Conservation (phyloP, 2,797 vertebrate species). For the Poeciliopsis presidionis region DNA sequence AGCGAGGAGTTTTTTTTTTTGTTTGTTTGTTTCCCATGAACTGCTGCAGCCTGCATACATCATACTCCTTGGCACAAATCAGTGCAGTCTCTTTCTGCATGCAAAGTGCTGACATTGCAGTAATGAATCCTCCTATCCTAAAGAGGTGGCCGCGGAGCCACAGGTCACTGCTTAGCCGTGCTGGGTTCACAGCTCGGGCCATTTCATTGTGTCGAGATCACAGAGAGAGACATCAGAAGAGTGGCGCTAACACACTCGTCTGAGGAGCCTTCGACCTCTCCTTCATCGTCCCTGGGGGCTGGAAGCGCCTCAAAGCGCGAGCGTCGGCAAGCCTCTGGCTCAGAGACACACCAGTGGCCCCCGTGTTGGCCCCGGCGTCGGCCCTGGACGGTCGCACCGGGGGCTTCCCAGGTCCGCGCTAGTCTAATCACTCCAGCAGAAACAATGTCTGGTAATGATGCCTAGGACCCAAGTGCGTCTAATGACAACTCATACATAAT, state of each 20-base stretch:
- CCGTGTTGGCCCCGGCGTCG: slow-evolving; percentile 78
- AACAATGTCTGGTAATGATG: slow-evolving; percentile 99
- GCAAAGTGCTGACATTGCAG: slow-evolving; percentile 79
- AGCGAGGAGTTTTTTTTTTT: slow-evolving; percentile 5
- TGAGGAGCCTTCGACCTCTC: slow-evolving; percentile 88
- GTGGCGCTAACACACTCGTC: slow-evolving; percentile 92
- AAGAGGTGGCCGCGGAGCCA: slow-evolving; percentile 63
- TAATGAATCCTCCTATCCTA: slow-evolving; percentile 77
- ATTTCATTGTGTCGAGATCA: slow-evolving; percentile 94
- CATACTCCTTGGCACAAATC: slow-evolving; percentile 59
- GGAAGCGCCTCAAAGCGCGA: slow-evolving; percentile 88
- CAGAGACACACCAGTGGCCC: slow-evolving; percentile 93
- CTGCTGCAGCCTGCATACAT: slow-evolving; percentile 46
- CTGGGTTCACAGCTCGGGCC: slow-evolving; percentile 78
- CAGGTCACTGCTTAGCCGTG: slow-evolving; percentile 82
- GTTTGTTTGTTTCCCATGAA: slow-evolving; percentile 24
- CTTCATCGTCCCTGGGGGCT: slow-evolving; percentile 87
- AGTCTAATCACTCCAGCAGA: slow-evolving; percentile 99
- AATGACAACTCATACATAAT: slow-evolving; percentile 99
- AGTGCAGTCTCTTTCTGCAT: slow-evolving; percentile 60
- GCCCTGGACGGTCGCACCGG: slow-evolving; percentile 88
- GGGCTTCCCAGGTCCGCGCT: slow-evolving; percentile 91
- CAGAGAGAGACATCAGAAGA: slow-evolving; percentile 91
- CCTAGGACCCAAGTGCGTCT: slow-evolving; percentile 96
- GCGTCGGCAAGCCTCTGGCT: slow-evolving; percentile 90